Conservation (phyloP, 2,113 vertebrate genomes). For the Cinclus mexicanus region DNA sequence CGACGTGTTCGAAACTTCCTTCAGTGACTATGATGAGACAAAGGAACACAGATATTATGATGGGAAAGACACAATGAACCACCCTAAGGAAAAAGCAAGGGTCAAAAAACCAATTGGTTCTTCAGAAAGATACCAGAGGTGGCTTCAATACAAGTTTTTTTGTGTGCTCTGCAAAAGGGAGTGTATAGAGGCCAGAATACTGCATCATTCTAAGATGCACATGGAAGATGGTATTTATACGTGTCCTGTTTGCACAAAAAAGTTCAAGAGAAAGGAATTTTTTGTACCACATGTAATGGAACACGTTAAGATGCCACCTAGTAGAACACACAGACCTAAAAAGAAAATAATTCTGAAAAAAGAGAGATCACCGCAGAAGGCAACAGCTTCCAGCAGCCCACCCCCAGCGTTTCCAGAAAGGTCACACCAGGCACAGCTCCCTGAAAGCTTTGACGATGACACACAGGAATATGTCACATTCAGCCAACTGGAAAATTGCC, state of each 20-base stretch:
- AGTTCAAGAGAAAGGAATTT: slow-evolving; percentile 86
- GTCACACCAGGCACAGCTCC: slow-evolving; percentile 29
- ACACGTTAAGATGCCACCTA: slow-evolving; percentile 85
- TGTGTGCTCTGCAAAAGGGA: slow-evolving; percentile 91
- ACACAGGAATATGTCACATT: slow-evolving; percentile 86
- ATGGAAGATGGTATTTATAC: slow-evolving; percentile 84
- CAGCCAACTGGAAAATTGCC: slow-evolving; percentile 85
- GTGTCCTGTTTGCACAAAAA: slow-evolving; percentile 90
- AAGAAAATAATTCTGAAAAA: slow-evolving; percentile 76
- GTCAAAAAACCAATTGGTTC: slow-evolving; percentile 76
- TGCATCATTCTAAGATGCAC: slow-evolving; percentile 95
- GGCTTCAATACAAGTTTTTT: slow-evolving; percentile 87
- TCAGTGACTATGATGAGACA: slow-evolving; percentile 74
- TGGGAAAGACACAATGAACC: slow-evolving; percentile 60
- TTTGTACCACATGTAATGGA: slow-evolving; percentile 89
- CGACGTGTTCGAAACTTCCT: slow-evolving; percentile 75
- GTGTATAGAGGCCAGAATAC: slow-evolving; percentile 85
- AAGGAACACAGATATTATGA: slow-evolving; percentile 71
- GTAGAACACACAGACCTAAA: slow-evolving; percentile 67
- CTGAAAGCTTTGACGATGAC: slow-evolving; percentile 80
- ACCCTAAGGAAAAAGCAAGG: slow-evolving; percentile 74
- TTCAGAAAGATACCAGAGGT: slow-evolving; percentile 82
- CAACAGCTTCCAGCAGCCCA: slow-evolving; percentile 55
- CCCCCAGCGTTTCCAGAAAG: slow-evolving; percentile 55
- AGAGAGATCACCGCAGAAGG: slow-evolving; percentile 64